phyloP scores from a whole-genome alignment of 2,888 invertebrate species.

The Balanococcus diminutus region DNA sequence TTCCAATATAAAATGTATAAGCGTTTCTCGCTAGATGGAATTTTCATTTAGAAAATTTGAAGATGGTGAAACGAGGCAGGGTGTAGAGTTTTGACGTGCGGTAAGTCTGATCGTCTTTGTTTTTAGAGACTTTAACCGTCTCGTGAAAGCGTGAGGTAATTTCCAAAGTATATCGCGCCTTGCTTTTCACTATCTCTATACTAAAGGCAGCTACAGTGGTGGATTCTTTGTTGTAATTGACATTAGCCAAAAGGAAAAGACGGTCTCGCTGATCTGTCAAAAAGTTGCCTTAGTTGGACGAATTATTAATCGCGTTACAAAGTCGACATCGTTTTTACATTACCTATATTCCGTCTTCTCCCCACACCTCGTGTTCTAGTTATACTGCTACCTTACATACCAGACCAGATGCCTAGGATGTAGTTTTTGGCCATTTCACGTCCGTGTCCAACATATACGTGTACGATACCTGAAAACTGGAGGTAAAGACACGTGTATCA shows the following conservation, averaged over 20 bases:
- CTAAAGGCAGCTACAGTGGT: neutral
- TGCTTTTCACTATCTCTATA: neutral
- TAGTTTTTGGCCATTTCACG: neutral
- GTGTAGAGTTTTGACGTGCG: conserved; percentile 5
- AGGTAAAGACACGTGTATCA: conserved; percentile 3
- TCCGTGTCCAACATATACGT: neutral
- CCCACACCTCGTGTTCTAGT: neutral
- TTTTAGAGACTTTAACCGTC: conserved; percentile 16
- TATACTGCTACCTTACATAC: neutral
- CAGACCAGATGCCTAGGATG: neutral
- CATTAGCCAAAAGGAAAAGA: neutral
- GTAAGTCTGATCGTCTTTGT: neutral
- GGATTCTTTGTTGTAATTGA: neutral
- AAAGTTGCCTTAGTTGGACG: neutral
- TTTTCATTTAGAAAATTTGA: conserved; percentile 12
- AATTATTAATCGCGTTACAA: conserved; percentile 28
- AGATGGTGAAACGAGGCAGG: neutral
- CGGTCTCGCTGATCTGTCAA: conserved; percentile 16
- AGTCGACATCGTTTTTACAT: conserved; percentile 31
- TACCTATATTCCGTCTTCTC: neutral
- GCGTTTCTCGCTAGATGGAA: neutral
- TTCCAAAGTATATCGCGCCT: neutral
- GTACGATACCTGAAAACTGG: neutral
- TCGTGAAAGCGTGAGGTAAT: conserved; percentile 23
- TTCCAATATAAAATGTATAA: neutral